Evolutionary conservation across 1,140 invertebrate genomes (phyloP).

Genomic region (Drosophila melanica): DNA sequence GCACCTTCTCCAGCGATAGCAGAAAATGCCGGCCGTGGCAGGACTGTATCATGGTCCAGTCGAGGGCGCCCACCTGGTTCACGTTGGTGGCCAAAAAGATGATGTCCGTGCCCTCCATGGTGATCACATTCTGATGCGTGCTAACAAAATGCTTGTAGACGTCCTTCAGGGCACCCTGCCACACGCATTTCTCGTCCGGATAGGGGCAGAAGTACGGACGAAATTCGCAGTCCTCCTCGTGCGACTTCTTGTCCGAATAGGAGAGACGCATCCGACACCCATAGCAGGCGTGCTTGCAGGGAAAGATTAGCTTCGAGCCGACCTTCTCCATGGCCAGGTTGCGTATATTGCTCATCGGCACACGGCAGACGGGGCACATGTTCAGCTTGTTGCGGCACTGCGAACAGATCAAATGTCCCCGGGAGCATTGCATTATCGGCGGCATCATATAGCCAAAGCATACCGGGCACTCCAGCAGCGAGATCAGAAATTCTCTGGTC

Average conservation of each 20-base stretch:
- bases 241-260: conserved; percentile 97
- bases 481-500: conserved; percentile 91
- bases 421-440: conserved; percentile 95
- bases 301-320: conserved; percentile 98
- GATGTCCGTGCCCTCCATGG: conserved; percentile 98
- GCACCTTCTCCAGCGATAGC: conserved; percentile 99
- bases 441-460: conserved; percentile 99
- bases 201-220: conserved; percentile 99
- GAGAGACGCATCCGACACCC: conserved; percentile 95
- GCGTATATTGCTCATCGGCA: conserved; percentile 97
- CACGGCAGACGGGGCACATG: conserved; percentile 98
- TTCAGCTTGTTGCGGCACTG: conserved; percentile 97
- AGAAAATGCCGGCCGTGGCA: conserved; percentile 99
- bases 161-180: conserved; percentile 97
- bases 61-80: conserved; percentile 98
- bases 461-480: conserved; percentile 99
- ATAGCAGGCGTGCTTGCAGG: conserved; percentile 98
- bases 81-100: conserved; percentile 99
- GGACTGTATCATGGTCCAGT: conserved; percentile 99
- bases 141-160: conserved; percentile 98
- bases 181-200: conserved; percentile 99
- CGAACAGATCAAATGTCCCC: conserved; percentile 95
- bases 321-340: conserved; percentile 99
- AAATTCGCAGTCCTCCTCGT: conserved; percentile 99
- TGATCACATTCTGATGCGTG: conserved; percentile 99